A percentile compares a stretch with the other conserved stretches of the same genome.
Evolutionary conservation across 2,113 vertebrate species (phyloP).

Genomic region (Syrmaticus mikado): DNA sequence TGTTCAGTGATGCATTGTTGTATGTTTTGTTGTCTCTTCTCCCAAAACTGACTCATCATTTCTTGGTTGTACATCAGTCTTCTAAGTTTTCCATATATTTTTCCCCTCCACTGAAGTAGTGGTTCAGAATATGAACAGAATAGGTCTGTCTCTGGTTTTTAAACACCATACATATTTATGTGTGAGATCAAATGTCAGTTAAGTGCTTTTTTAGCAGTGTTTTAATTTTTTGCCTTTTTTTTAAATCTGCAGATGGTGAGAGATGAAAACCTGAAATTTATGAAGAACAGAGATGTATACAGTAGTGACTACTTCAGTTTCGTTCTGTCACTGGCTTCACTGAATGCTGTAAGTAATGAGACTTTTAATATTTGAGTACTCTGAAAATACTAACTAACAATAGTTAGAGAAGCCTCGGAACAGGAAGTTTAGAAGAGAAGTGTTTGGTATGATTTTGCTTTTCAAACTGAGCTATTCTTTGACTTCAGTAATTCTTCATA

Average conservation of each 20-base stretch:
- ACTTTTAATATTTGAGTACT: not conserved
- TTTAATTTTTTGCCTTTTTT: not conserved
- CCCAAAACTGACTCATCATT: not conserved
- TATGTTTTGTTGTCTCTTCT: not conserved
- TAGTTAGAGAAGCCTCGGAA: not conserved
- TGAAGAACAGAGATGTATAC: conserved; percentile 98
- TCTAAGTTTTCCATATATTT: not conserved
- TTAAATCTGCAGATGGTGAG: conserved; percentile 89
- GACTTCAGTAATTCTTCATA: not conserved
- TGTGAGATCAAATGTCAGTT: not conserved
- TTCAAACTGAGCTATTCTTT: not conserved
- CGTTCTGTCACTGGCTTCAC: conserved; percentile 92
- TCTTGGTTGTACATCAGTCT: not conserved
- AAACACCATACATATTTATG: not conserved
- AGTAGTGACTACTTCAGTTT: conserved; percentile 99
- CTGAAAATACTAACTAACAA: not conserved
- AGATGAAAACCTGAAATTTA: conserved; percentile 98
- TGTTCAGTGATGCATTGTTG: rapidly evolving
- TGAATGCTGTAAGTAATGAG: conserved; percentile 89
- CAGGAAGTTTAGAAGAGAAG: not conserved
- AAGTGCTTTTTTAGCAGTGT: not conserved
- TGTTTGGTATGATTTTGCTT: not conserved
- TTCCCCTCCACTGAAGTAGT: not conserved
- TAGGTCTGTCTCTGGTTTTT: not conserved
- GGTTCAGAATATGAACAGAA: not conserved